Percentiles rank a stretch among this genome's conserved stretches.
phyloP scores from a whole-genome alignment of 2,113 vertebrate species.

The Ailurus styani region DNA sequence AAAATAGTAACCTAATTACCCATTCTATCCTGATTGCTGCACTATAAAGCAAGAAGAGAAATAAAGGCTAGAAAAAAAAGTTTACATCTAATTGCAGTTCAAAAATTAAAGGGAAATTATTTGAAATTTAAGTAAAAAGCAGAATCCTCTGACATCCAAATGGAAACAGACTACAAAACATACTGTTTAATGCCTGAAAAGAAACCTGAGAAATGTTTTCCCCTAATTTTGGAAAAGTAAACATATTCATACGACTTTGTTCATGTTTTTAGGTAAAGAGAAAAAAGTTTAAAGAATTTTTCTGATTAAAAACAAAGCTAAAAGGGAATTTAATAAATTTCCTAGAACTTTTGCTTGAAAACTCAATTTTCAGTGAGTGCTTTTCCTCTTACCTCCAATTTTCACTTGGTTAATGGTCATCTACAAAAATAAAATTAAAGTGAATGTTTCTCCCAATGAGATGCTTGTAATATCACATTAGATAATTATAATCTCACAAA shows the following conservation, averaged over 20 bases:
- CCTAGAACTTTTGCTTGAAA: neutral
- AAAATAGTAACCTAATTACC: constrained; percentile 80
- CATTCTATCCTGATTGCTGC: constrained; percentile 77
- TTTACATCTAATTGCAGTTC: constrained; percentile 78
- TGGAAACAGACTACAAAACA: neutral
- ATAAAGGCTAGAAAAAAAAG: constrained; percentile 61
- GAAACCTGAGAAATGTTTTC: neutral
- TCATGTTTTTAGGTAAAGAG: neutral
- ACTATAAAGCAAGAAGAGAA: constrained; percentile 70
- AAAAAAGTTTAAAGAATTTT: neutral
- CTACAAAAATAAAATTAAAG: neutral
- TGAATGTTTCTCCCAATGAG: neutral
- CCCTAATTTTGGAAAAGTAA: constrained; percentile 17
- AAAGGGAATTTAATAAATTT: neutral
- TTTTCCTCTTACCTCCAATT: neutral
- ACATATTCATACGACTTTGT: neutral
- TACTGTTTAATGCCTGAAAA: constrained; percentile 5
- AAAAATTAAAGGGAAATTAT: constrained; percentile 73
- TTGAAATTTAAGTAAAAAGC: constrained; percentile 65
- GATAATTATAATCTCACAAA: neutral
- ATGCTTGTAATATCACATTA: neutral
- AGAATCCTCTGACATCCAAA: neutral
- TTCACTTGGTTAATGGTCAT: neutral
- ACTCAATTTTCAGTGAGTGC: neutral
- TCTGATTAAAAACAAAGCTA: neutral